Evolutionary conservation across 2,797 vertebrate species (phyloP), one percentile per base, ranked within the genome.

Genomic region (Epinephelus awoara): DNA sequence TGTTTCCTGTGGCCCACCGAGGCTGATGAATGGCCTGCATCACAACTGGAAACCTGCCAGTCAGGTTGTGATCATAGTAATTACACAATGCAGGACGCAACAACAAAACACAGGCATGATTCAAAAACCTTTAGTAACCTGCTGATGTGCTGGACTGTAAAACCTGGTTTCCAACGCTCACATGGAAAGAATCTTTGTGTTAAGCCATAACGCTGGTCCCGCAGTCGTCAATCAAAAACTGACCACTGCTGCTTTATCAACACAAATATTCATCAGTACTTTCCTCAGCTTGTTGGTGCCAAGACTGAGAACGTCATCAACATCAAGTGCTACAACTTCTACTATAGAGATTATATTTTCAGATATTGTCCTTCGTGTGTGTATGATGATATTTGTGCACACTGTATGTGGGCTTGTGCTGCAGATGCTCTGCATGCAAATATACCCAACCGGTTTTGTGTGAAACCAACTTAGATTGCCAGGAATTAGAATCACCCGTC

Each of bases 401-500:
- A 68, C 50, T 65, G 64, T 58, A 72, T 25, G 68, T 83, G 75
- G 68, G 81, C 71, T 72, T 50, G 5, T 15, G 61, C 64, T 70
- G 55, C 66, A 67, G 75, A 56, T 27, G 21, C 68, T 59, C 42
- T 1, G 12, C 50, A 57, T 42, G 15, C 66, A 71, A 70, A 69
- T 71, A 80, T 67, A 80, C 67, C 62, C 76, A 73, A 68, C 55
- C 63, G 44, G 52, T 58, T 77, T 65, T 19, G 19, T 61, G 50
- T 59, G 57, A 79, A 75, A 63, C 11, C 57, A 10, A 17, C 61
- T 83, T 51, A n/a, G 57, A 89, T 63, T 74, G 65, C 21, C 83
- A 89, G 80, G 63, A 83, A 86, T 77, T 27, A 64, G 34, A 86
- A 75, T 83, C 79, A n/a, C 44, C 68, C 44, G 27, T 65, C 75